Percentiles rank a stretch among this genome's conserved stretches.
These are phyloP conservation scores for Ornithoptera alexandrae DNA, from an alignment of 2,888 invertebrate species.

Conservation along the genomic window DNA sequence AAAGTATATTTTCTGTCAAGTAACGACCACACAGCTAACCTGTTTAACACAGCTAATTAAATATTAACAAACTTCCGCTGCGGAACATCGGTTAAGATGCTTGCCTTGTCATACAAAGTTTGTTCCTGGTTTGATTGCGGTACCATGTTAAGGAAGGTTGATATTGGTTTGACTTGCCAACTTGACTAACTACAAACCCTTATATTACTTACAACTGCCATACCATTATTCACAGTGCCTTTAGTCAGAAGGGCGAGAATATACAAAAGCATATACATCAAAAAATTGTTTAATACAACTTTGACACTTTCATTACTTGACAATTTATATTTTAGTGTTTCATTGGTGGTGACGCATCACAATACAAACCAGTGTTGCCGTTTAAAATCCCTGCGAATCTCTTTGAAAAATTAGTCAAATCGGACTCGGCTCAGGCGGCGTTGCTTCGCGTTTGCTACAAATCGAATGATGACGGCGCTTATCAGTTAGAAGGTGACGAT, in stretches of 20 bases:
- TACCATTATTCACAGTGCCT: too few relatives aligned
- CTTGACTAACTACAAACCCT: too few relatives aligned
- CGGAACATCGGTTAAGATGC: too few relatives aligned
- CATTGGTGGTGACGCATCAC: conserved; percentile 65
- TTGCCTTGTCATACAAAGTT: too few relatives aligned
- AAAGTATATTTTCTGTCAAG: neutral
- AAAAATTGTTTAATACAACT: neutral
- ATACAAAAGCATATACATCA: too few relatives aligned
- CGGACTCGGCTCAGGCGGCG: conserved; percentile 56
- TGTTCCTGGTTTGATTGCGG: too few relatives aligned
- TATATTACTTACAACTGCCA: too few relatives aligned
- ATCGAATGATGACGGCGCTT: conserved; percentile 55
- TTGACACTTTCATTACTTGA: neutral
- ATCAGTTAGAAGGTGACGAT: conserved; percentile 64
- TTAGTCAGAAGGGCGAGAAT: too few relatives aligned
- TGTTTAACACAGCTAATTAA: too few relatives aligned
- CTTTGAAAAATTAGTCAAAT: conserved; percentile 59
- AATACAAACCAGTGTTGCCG: conserved; percentile 68
- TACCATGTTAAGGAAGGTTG: too few relatives aligned
- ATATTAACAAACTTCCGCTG: too few relatives aligned
- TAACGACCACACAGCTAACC: neutral
- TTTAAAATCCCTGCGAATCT: conserved; percentile 54
- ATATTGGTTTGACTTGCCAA: too few relatives aligned
- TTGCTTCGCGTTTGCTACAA: conserved; percentile 63
- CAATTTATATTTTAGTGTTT: conserved; percentile 52